Evolutionary conservation across 2,888 invertebrate species (phyloP), one percentile per base, ranked within the genome.

Genomic region (Napeogenes inachia): DNA sequence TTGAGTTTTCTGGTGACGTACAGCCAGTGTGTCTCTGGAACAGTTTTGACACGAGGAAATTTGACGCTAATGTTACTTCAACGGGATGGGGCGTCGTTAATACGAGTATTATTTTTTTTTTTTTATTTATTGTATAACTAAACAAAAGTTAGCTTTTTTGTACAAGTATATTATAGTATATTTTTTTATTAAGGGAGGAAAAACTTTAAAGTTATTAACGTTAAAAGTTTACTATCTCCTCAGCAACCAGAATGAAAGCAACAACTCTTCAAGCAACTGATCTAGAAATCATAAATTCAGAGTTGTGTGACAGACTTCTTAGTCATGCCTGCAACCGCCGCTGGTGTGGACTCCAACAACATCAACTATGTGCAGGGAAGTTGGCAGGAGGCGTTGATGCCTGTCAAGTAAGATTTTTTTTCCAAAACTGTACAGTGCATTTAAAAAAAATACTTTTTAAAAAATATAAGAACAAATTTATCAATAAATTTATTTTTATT

Each of bases 341-440:
- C 10, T 76, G 73, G 73, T 70, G 73, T 35, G 75, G 75, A 0
- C 56, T 69, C 4, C 38, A 56, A 4, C 58, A 58, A 0, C 68
- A 69, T 53, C 71, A 72, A 54, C 54, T 73, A 30, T 73, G 73
- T 38, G 72, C 72, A 10, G 71, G 73, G 2, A 67, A 69, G n/a
- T 33, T 71, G n/a, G 61, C 59, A 8, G 73, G 72, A 13, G 73
- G 72, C 0, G 63, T 42, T 10, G 42, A 87, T 60, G 75, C 85
- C 42, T 87, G 87, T 65, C 79, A 84, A 78, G 86, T 70, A 38
- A 21, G 45, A 32, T 32, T 13, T 10, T 10, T 10, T 42, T 42
- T 42, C 3, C 10, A 10, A 10, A 42, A 8, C 3, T 10, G 8
- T 8, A 10, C 10, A 2, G 21, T 21, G 0, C 21, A 21, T 21